These are phyloP conservation scores for Spialia ferax DNA, from an alignment of 2,888 invertebrate genomes.

Conservation along the genomic window DNA sequence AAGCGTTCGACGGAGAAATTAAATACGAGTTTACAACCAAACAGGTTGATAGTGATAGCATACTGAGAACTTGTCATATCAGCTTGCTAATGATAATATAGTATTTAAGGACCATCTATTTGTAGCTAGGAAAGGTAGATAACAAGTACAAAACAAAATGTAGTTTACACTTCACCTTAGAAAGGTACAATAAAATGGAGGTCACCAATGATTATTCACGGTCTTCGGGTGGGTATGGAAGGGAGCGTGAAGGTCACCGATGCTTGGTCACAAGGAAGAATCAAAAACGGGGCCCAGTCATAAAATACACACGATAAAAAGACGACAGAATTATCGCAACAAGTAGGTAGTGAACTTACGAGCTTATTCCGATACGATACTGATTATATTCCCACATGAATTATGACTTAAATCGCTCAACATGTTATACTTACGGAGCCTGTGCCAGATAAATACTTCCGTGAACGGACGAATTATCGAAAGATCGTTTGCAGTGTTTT, in stretches of 20 bases:
- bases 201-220: conserved; percentile 22
- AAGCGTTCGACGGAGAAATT: conserved; percentile 31
- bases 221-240: conserved; percentile 31
- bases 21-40: conserved; percentile 20
- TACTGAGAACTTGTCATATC: conserved; percentile 24
- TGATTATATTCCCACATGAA: conserved; percentile 51
- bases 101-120: too few relatives aligned
- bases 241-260: conserved; percentile 36
- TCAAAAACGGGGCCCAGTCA: conserved; percentile 30
- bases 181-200: background rate
- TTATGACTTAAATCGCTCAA: conserved; percentile 60
- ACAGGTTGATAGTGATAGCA: conserved; percentile 36
- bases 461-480: conserved; percentile 73
- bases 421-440: conserved; percentile 45
- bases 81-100: background rate
- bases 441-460: conserved; percentile 73
- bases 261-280: conserved; percentile 29
- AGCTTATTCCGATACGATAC: conserved; percentile 33
- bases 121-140: background rate
- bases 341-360: conserved; percentile 24
- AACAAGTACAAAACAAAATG: background rate
- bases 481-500: conserved; percentile 74
- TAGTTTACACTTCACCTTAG: background rate
- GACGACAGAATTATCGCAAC: conserved; percentile 33
- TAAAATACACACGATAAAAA: conserved; percentile 37